These are phyloP conservation scores for Acrocephalus scirpaceus DNA, from an alignment of 2,797 vertebrate species.

Conservation along the genomic window DNA sequence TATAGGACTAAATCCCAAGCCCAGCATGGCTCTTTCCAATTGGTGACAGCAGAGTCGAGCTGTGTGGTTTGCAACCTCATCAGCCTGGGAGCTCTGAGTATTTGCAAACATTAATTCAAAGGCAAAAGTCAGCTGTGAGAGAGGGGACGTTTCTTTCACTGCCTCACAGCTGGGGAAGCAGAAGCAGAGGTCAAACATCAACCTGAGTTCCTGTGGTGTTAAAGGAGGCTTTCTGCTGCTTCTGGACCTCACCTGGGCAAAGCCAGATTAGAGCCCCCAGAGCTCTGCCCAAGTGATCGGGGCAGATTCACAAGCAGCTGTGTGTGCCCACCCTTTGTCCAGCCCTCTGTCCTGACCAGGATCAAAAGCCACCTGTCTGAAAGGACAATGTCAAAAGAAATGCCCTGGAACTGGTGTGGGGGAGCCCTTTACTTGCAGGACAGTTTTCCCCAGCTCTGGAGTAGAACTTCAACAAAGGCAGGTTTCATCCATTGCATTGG, in stretches of 20 bases:
- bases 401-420: rapidly evolving
- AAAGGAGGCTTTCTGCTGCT: background rate
- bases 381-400: background rate
- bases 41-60: slow-evolving; percentile 23
- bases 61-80: background rate
- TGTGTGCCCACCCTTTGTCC: background rate
- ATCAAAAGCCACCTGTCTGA: background rate
- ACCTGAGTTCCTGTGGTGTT: background rate
- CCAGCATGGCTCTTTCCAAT: slow-evolving; percentile 21
- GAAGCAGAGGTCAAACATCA: background rate
- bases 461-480: background rate
- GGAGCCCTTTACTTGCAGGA: background rate
- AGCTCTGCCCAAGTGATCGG: rapidly evolving
- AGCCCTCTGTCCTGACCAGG: rapidly evolving
- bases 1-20: background rate
- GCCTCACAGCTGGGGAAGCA: background rate
- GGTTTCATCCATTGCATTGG: background rate
- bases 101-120: slow-evolving; percentile 8
- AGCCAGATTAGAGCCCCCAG: background rate
- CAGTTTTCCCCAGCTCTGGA: background rate
- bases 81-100: background rate
- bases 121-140: background rate
- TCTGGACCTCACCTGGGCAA: background rate
- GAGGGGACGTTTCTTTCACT: background rate
- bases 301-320: background rate